Base-by-base conservation (phyloP, 2,113 vertebrate species). In the Ceyx cyanopectus region DNA sequence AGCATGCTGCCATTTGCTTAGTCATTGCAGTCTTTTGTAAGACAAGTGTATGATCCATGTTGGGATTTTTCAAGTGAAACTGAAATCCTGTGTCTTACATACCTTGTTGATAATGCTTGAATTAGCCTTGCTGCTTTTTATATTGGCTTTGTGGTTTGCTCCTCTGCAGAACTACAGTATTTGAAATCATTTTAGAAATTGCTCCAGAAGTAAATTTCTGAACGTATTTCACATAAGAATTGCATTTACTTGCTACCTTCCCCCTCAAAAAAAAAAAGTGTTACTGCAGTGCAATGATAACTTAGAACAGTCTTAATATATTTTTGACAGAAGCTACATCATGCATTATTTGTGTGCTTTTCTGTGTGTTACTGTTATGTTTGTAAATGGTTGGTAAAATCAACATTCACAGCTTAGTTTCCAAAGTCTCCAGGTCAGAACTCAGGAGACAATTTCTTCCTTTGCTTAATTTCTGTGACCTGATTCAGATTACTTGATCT, bases 301-400 rank as follows among this genome's bases (percentile, higher is more conserved):
- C 8, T 40, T 23, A 17, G 22, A 3, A 4, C 43, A 77, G 10
- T 46, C 18, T 34, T 37, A 12, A 30, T 43, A 2, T 10, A 3
- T 72, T 89, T 82, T 17, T 78, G 13, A 24, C 12, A 41, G 40
- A 69, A 70, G 46, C 10, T 45, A 7, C 2, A 2, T 40, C 58
- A 13, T 12, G 37, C 12, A 1, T 37, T 4, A 57, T 53, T 45
- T 0, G 0, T 1, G 2, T 60, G 2, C 32, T 50, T 66, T 13
- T 26, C 37, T 58, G 5, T 30, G 12, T 9, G 1, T 27, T 89
- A 37, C 18, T 9, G 63, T 63, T 81, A 19, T 54, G 46, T 61
- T 19, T 60, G 51, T 46, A 75, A 67, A 13, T 26, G 3, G 23
- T 53, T 11, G 72, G 21, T 37, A 60, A 78, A 89, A 67, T 30